These are phyloP conservation scores for Pseudomyrmex cubaensis DNA, from an alignment of 1,140 invertebrate genomes.

Conservation along the genomic window DNA sequence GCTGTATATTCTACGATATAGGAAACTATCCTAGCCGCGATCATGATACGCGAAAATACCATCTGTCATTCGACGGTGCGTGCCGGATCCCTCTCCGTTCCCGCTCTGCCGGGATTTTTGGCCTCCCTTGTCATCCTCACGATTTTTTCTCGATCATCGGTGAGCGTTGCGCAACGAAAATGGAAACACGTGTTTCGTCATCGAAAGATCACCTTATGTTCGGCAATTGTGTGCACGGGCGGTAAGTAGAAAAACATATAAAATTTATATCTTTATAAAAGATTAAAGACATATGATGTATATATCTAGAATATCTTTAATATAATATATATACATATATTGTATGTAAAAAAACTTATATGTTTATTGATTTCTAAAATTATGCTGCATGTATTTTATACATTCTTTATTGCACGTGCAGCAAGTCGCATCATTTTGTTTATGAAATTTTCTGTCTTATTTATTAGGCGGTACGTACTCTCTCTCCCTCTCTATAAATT, in stretches of 20 bases:
- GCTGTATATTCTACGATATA: constrained; percentile 79
- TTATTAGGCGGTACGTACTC: not conserved
- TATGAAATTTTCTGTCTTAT: constrained; percentile 22
- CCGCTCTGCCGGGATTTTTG: constrained; percentile 52
- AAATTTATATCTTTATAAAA: too few relatives aligned
- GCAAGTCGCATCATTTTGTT: not conserved
- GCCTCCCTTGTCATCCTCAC: not conserved
- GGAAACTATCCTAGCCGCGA: constrained; percentile 80
- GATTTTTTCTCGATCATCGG: not conserved
- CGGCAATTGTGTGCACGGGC: not conserved
- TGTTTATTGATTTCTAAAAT: not conserved
- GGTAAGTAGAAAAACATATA: not conserved
- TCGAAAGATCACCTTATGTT: not conserved
- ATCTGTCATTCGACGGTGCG: constrained; percentile 81
- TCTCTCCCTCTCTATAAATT: constrained; percentile 21
- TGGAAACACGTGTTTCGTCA: not conserved
- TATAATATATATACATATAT: too few relatives aligned
- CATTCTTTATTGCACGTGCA: not conserved
- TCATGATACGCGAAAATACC: constrained; percentile 83
- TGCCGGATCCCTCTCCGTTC: constrained; percentile 62
- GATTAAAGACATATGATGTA: too few relatives aligned
- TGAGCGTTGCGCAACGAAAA: constrained; percentile 5
- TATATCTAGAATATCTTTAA: too few relatives aligned
- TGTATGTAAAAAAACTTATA: too few relatives aligned
- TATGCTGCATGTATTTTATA: not conserved